These are phyloP conservation scores for Psilopogon haemacephalus DNA, from an alignment of 2,113 vertebrate species.

Conservation along the genomic window DNA sequence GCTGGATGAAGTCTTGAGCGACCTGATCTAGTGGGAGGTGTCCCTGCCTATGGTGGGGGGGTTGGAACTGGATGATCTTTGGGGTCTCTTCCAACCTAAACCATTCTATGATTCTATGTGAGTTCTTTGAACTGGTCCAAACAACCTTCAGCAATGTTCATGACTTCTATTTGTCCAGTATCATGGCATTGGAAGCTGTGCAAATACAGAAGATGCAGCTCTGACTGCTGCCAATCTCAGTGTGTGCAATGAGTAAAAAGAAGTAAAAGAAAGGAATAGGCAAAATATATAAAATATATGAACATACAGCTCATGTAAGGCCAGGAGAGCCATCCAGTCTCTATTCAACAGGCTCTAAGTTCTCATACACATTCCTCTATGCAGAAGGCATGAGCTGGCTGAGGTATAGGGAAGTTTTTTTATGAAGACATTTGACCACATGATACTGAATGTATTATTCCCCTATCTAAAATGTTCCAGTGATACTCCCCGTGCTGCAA, in stretches of 20 bases:
- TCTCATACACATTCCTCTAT: neutral
- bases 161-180: neutral
- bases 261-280: neutral
- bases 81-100: too few species aligned
- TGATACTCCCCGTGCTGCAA: neutral
- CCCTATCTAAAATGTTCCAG: neutral
- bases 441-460: neutral
- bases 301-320: neutral
- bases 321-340: neutral
- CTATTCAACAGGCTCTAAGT: neutral
- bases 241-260: neutral
- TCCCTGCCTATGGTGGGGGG: too few species aligned
- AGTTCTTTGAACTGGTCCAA: neutral
- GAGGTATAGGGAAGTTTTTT: neutral
- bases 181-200: neutral
- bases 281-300: neutral
- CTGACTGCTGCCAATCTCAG: neutral
- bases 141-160: fast-evolving
- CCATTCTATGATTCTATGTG: too few species aligned
- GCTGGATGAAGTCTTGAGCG: too few species aligned
- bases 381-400: neutral
- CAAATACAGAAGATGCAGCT: neutral
- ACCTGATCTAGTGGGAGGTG: too few species aligned
- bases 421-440: neutral
- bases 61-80: too few species aligned